phyloP scores from a whole-genome alignment of 2,888 invertebrate genomes.

The Scrobipalpa atriplicella region DNA sequence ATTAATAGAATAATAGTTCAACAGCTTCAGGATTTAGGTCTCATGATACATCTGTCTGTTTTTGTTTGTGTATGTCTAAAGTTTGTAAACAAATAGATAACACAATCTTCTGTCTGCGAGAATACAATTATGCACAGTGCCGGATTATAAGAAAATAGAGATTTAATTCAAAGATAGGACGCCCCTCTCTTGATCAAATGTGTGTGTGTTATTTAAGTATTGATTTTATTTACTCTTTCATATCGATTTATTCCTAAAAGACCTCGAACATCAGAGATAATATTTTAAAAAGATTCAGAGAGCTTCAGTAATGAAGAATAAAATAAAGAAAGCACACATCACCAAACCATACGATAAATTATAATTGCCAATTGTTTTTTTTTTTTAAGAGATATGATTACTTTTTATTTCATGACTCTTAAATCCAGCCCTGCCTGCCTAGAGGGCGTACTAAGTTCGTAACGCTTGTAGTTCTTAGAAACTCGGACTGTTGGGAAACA shows the following conservation, averaged over 20 bases:
- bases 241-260: too few relatives aligned
- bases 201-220: too few relatives aligned
- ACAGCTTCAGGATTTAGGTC: neutral
- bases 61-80: constrained; percentile 14
- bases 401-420: neutral
- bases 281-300: too few relatives aligned
- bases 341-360: too few relatives aligned
- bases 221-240: too few relatives aligned
- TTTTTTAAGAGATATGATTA: neutral
- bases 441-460: constrained; percentile 12
- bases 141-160: neutral
- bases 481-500: neutral
- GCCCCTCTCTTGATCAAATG: too few relatives aligned
- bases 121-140: neutral
- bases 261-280: too few relatives aligned
- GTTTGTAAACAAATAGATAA: constrained; percentile 15
- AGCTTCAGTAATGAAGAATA: too few relatives aligned
- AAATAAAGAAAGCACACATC: too few relatives aligned
- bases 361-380: too few relatives aligned
- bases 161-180: neutral
- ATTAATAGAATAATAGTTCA: neutral
- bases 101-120: neutral
- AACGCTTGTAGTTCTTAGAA: neutral
- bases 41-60: neutral
- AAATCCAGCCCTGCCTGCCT: neutral